phyloP scores from a whole-genome alignment of 2,888 invertebrate species.

The Serripes groenlandicus region DNA sequence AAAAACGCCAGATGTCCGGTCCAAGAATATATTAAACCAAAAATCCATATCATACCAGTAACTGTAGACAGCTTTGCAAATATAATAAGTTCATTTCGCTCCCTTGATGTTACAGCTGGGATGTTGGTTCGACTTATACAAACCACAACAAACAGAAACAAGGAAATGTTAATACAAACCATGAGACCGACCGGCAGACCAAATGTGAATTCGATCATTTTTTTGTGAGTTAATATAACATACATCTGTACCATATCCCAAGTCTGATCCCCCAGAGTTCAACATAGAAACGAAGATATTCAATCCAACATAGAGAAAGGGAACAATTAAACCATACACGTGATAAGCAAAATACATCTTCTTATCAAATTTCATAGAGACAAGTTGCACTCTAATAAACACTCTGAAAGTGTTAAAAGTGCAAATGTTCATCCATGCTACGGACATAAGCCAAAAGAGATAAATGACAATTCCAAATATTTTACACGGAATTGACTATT shows the following conservation, averaged over 20 bases:
- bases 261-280: background rate
- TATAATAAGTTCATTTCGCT: conserved; percentile 45
- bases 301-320: background rate
- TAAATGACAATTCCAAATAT: conserved; percentile 44
- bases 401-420: conserved; percentile 48
- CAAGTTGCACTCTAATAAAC: conserved; percentile 2
- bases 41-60: conserved; percentile 52
- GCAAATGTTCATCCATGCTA: conserved; percentile 65
- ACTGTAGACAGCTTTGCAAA: conserved; percentile 50
- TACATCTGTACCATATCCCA: conserved; percentile 42
- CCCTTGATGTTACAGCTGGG: conserved; percentile 20
- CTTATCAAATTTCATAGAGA: background rate
- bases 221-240: conserved; percentile 44
- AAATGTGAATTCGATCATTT: conserved; percentile 45
- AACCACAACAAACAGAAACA: conserved; percentile 39
- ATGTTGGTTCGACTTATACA: background rate
- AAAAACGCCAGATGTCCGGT: conserved; percentile 33
- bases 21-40: conserved; percentile 54
- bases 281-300: conserved; percentile 8
- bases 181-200: conserved; percentile 35
- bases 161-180: conserved; percentile 29
- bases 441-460: conserved; percentile 48
- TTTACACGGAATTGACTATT: conserved; percentile 33
- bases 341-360: background rate
- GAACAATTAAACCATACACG: background rate